A percentile compares a stretch with the other conserved stretches of the same genome.
Conservation (phyloP, 2,888 invertebrate genomes). For the Tachina grossa region DNA sequence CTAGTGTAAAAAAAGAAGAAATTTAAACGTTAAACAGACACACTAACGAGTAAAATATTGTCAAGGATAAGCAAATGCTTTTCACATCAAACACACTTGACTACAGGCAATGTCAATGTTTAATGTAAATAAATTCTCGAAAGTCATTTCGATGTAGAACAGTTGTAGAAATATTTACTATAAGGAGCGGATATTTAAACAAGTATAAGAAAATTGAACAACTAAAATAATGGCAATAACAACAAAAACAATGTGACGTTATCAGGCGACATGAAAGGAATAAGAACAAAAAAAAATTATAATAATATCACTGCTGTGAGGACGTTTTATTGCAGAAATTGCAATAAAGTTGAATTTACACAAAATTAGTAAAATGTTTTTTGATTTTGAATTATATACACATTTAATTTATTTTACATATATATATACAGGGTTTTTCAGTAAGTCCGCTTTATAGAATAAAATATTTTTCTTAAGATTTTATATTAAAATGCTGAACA, state of each 20-base stretch:
- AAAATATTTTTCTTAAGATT: too few species aligned
- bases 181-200: slow-evolving; percentile 50
- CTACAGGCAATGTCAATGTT: slow-evolving; percentile 26
- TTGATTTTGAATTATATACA: background rate
- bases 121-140: slow-evolving; percentile 11
- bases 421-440: too few species aligned
- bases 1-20: slow-evolving; percentile 30
- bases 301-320: slow-evolving; percentile 1
- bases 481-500: too few species aligned
- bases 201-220: background rate
- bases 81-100: slow-evolving; percentile 14
- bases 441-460: too few species aligned
- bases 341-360: background rate
- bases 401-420: too few species aligned
- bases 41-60: background rate
- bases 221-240: slow-evolving; percentile 9
- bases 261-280: background rate
- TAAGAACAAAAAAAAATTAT: too few species aligned
- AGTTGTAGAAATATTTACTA: slow-evolving; percentile 29
- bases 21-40: slow-evolving; percentile 34
- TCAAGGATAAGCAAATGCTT: slow-evolving; percentile 29
- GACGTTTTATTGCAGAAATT: background rate
- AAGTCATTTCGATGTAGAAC: slow-evolving; percentile 32
- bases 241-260: background rate
- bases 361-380: background rate